Evolutionary conservation across 2,888 invertebrate genomes (phyloP).

Genomic region (Julus scanicus): DNA sequence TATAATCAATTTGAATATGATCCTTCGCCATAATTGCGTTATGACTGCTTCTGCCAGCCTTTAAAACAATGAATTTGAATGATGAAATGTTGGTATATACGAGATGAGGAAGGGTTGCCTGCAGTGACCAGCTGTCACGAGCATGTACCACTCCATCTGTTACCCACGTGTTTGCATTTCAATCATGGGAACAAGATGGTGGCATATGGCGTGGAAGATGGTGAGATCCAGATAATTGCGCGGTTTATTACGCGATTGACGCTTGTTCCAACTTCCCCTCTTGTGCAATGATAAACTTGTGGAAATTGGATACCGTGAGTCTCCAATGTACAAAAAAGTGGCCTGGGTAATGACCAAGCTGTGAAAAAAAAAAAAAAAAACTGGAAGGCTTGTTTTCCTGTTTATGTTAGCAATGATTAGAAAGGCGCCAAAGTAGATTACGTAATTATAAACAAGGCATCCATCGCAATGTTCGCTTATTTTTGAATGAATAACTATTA

Average conservation of each 20-base stretch:
- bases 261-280: neutral
- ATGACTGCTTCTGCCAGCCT: neutral
- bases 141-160: neutral
- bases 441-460: neutral
- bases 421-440: conserved; percentile 28
- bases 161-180: conserved; percentile 33
- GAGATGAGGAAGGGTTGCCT: neutral
- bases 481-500: conserved; percentile 3
- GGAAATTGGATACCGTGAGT: neutral
- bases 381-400: neutral
- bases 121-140: neutral
- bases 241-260: neutral
- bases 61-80: conserved; percentile 2
- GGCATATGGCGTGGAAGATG: neutral
- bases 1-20: neutral
- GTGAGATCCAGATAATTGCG: neutral
- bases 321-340: neutral
- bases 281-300: neutral
- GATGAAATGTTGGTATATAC: neutral
- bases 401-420: conserved; percentile 12
- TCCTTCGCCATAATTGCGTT: neutral
- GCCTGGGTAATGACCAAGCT: conserved; percentile 3
- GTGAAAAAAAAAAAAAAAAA: neutral
- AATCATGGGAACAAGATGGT: conserved; percentile 33
- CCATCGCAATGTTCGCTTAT: neutral